These are phyloP conservation scores for Lordiphosa andalusiaca DNA, from an alignment of 2,888 invertebrate genomes.

Conservation along the genomic window DNA sequence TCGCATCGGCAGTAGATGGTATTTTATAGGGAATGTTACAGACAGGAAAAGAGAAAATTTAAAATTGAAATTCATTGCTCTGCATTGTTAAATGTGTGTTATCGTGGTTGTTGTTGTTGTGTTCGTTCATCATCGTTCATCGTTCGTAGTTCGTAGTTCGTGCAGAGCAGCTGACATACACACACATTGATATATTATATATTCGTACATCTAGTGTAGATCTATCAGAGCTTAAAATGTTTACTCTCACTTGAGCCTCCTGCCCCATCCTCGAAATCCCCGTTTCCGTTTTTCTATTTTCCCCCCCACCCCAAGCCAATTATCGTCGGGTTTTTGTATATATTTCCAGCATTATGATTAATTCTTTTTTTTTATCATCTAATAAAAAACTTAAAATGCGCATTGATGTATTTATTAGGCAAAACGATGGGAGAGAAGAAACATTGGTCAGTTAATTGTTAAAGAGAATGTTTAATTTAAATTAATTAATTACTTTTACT, in stretches of 20 bases:
- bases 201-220: conserved; percentile 8
- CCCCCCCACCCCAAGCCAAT: conserved; percentile 15
- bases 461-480: conserved; percentile 45
- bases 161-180: too few relatives aligned
- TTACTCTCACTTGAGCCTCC: not conserved
- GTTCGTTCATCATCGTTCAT: conserved; percentile 26
- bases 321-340: conserved; percentile 31
- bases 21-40: conserved; percentile 23
- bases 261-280: conserved; percentile 1
- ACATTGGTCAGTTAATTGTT: conserved; percentile 37
- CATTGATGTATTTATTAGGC: conserved; percentile 41
- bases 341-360: conserved; percentile 27
- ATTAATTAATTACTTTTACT: conserved; percentile 31
- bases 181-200: conserved; percentile 14
- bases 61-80: too few relatives aligned
- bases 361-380: conserved; percentile 16
- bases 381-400: conserved; percentile 16
- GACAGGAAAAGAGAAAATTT: conserved; percentile 11
- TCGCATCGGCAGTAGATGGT: conserved; percentile 7
- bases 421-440: conserved; percentile 28
- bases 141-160: conserved; percentile 17
- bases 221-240: not conserved
- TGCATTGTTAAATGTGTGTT: conserved; percentile 33
- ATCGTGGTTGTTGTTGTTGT: conserved; percentile 19
- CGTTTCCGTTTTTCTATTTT: conserved; percentile 11